A percentile compares a stretch with the other conserved stretches of the same genome.
Evolutionary conservation across 2,113 vertebrate genomes (phyloP).

Genomic region (Cochlearius cochlearius): DNA sequence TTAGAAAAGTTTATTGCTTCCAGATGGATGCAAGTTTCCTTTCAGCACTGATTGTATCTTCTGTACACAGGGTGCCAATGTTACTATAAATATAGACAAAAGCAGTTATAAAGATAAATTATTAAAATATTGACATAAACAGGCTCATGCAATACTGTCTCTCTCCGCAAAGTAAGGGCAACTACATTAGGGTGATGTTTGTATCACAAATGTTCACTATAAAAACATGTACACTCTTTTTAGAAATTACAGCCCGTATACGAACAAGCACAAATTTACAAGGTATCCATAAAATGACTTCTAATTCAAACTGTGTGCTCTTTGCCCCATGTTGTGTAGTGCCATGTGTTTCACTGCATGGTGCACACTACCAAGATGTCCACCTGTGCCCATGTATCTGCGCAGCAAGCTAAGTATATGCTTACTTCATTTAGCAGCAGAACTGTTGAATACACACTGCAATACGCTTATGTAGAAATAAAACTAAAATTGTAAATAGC

Average conservation of each 20-base stretch:
- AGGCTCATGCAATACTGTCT: background rate
- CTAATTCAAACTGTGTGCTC: constrained; percentile 69
- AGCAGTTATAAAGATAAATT: constrained; percentile 57
- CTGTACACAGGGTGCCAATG: constrained; percentile 76
- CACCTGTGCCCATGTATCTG: constrained; percentile 77
- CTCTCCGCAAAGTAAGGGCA: background rate
- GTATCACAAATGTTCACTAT: background rate
- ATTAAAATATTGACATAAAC: constrained; percentile 45
- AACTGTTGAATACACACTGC: background rate
- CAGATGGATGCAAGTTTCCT: constrained; percentile 88
- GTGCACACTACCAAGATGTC: constrained; percentile 72
- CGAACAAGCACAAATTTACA: constrained; percentile 32
- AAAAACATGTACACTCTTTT: background rate
- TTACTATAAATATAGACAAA: constrained; percentile 75
- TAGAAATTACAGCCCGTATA: background rate
- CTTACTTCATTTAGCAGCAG: constrained; percentile 16
- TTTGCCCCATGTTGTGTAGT: constrained; percentile 79
- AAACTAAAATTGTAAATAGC: background rate
- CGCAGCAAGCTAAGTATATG: constrained; percentile 26
- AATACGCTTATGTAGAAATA: background rate
- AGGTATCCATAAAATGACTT: constrained; percentile 58
- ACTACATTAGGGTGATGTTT: background rate
- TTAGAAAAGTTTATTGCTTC: constrained; percentile 90
- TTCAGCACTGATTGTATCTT: constrained; percentile 79
- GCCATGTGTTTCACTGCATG: constrained; percentile 85